phyloP scores from a whole-genome alignment of 2,888 invertebrate species.

The Masnerella sp. region DNA sequence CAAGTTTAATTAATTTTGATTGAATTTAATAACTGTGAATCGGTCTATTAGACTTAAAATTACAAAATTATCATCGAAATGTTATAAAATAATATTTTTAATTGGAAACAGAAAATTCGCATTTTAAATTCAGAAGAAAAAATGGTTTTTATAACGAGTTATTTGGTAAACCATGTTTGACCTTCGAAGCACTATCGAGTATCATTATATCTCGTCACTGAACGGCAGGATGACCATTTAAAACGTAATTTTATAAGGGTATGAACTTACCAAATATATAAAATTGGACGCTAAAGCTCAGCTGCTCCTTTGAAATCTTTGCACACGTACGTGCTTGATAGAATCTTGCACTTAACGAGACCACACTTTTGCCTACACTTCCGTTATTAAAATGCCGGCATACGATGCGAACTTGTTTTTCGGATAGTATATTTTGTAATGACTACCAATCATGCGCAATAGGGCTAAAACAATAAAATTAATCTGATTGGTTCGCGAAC shows the following conservation, averaged over 20 bases:
- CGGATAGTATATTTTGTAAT: constrained; percentile 21
- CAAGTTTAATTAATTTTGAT: no score
- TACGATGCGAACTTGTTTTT: constrained; percentile 35
- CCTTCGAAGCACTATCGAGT: not conserved
- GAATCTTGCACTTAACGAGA: constrained; percentile 38
- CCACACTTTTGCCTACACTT: constrained; percentile 27
- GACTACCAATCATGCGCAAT: constrained; percentile 31
- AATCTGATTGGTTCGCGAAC: constrained; percentile 36
- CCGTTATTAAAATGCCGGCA: constrained; percentile 21
- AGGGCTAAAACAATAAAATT: constrained; percentile 10
- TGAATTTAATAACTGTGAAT: no score
- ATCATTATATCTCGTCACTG: constrained; percentile 10
- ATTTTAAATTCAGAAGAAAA: no score
- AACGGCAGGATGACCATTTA: constrained; percentile 17
- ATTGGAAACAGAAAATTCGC: no score
- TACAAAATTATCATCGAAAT: no score
- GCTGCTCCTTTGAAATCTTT: constrained; percentile 31
- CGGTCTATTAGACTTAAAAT: no score
- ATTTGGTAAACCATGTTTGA: constrained; percentile 10
- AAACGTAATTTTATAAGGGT: constrained; percentile 21
- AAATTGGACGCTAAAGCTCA: constrained; percentile 26
- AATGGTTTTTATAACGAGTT: no score
- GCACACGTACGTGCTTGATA: constrained; percentile 40
- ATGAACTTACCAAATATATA: constrained; percentile 29
- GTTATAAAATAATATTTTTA: no score